Base-by-base conservation (phyloP, 2,113 vertebrate genomes). In the Perca flavescens region DNA sequence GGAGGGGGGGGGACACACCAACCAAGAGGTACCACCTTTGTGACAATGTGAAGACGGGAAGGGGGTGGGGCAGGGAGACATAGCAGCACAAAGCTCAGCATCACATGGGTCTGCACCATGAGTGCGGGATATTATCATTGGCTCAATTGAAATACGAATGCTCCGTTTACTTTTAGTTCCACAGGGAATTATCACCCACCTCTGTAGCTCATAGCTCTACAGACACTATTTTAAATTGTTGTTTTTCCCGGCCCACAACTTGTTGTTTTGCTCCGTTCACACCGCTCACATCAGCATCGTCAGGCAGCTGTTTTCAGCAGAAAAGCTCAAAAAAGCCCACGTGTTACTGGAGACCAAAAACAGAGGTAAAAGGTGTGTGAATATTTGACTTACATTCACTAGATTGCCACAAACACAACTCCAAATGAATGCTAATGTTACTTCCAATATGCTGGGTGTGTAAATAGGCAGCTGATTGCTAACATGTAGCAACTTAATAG, bases 11-110 rank as follows among this genome's bases (percentile, higher is more conserved):
- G 43, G 66, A 79, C 84, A 89, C 86, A 89, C 83, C 60, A 53
- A 83, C 75, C 60, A 81, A 84, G 84, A 86, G 79, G 88, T 92
- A 85, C 89, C 85, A 89, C 86, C 91, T 90, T 83, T 85, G 57
- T 85, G 50, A 89, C 83, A 91, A 89, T 89, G 79, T 69, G 73
- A 74, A 77, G 80, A 81, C 43, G 67, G 49, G 72, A 83, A 63
- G 73, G 77, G 54, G 76, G 0, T 5, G 63, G 60, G 43, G 76
- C 31, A n/a, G 54, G 43, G 72, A 56, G 34, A 63, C 73, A 71
- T 74, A 28, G 61, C 80, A 73, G 70, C 78, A 85, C 79, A 83
- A 85, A 83, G 80, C 69, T 61, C 56, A 53, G 28, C 62, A 83
- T 86, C 78, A 65, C 72, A 79, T 80, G 77, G 86, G 78, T 84